phyloP scores from a whole-genome alignment of 2,888 invertebrate species.

The Blastobasis adustella region DNA sequence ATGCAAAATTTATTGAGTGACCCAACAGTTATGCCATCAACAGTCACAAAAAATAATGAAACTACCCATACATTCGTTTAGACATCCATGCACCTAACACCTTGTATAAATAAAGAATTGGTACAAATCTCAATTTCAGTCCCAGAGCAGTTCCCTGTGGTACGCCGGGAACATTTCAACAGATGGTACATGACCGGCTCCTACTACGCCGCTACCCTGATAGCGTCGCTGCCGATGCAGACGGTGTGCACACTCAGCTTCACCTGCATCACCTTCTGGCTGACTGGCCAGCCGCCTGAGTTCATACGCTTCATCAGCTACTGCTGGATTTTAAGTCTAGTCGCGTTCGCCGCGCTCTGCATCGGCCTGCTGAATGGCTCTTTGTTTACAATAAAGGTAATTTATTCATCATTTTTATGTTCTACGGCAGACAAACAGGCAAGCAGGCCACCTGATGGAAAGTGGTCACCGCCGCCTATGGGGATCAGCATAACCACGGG shows the following conservation, averaged over 20 bases:
- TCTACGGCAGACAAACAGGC: background rate
- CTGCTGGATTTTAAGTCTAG: constrained; percentile 81
- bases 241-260: constrained; percentile 84
- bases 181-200: constrained; percentile 92
- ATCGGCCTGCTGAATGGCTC: constrained; percentile 91
- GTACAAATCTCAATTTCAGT: constrained; percentile 65
- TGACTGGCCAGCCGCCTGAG: constrained; percentile 92
- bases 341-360: constrained; percentile 89
- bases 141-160: constrained; percentile 87
- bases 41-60: background rate
- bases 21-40: background rate
- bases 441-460: no score
- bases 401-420: constrained; percentile 7
- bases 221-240: constrained; percentile 89
- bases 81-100: background rate
- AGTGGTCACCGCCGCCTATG: no score
- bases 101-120: background rate
- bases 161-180: constrained; percentile 89
- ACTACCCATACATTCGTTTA: background rate
- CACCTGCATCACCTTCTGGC: constrained; percentile 85
- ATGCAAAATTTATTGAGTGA: no score
- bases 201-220: constrained; percentile 85
- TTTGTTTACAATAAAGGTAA: constrained; percentile 84
- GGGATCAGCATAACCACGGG: no score
- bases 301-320: constrained; percentile 81